These are phyloP conservation scores for Botrylloides violaceus DNA, from an alignment of 23 tunicate species.

Conservation along the genomic window DNA sequence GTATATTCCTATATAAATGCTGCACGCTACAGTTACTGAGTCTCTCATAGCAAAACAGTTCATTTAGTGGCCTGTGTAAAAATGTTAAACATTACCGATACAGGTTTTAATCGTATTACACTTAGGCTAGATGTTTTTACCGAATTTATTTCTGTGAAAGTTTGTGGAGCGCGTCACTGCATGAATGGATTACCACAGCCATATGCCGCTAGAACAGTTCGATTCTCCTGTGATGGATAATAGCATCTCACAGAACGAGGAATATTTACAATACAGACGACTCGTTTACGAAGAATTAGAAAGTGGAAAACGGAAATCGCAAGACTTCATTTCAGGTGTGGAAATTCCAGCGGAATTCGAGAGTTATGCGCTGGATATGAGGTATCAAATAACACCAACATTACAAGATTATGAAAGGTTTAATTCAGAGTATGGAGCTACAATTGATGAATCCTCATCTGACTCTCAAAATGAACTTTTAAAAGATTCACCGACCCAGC, in stretches of 20 bases:
- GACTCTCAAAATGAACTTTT: background rate
- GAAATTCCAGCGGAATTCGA: background rate
- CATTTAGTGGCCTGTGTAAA: too few relatives aligned
- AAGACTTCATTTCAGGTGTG: background rate
- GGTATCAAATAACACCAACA: background rate
- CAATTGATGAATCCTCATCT: background rate
- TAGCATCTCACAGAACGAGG: background rate
- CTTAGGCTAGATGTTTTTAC: too few relatives aligned
- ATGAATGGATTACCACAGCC: background rate
- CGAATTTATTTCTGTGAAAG: too few relatives aligned
- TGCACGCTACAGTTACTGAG: too few relatives aligned
- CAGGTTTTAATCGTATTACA: too few relatives aligned
- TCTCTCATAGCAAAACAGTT: too few relatives aligned
- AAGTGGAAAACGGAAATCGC: background rate
- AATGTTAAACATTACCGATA: too few relatives aligned
- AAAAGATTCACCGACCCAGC: conserved; percentile 24
- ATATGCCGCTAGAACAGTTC: background rate
- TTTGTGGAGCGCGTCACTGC: too few relatives aligned
- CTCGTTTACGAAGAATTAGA: background rate
- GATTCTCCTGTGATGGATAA: background rate
- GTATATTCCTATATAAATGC: too few relatives aligned
- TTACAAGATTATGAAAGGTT: background rate
- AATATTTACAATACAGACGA: background rate
- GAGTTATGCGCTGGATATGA: background rate
- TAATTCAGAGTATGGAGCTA: background rate